Evolutionary conservation across 2,113 vertebrate species (phyloP).

Genomic region (Mohoua ochrocephala): DNA sequence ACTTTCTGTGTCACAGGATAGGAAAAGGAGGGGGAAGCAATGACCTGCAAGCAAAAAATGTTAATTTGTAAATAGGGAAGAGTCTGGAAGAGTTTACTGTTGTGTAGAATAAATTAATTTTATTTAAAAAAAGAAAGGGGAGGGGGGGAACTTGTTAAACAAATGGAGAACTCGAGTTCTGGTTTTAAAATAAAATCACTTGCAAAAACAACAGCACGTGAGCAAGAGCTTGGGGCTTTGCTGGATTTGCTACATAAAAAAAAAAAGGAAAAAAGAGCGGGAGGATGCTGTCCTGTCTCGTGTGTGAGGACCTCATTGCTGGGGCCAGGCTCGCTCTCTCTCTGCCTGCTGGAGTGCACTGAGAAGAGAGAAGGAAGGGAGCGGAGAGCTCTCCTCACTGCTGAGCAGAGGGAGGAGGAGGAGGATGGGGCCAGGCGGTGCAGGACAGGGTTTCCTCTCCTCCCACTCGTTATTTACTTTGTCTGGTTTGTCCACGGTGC

Average conservation of each 20-base stretch:
- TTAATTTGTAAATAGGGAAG: conserved; percentile 68
- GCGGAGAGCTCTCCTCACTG: neutral
- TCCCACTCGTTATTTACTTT: neutral
- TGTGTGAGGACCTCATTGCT: neutral
- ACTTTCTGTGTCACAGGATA: neutral
- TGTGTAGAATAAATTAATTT: conserved; percentile 69
- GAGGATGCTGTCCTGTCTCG: neutral
- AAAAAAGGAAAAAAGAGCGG: neutral
- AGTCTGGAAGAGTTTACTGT: conserved; percentile 63
- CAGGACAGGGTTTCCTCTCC: neutral
- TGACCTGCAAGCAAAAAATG: conserved; percentile 18
- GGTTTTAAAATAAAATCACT: conserved; percentile 63
- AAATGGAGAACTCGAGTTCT: neutral
- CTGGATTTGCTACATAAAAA: neutral
- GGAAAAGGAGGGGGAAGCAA: neutral
- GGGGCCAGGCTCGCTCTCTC: neutral
- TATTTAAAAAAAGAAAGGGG: conserved; percentile 38
- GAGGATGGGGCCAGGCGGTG: neutral
- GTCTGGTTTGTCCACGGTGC: neutral
- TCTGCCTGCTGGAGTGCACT: neutral
- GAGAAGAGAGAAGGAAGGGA: neutral
- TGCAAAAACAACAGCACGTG: neutral
- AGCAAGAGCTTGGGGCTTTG: neutral
- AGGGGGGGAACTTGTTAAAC: neutral
- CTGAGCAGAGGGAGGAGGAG: neutral